Base-by-base conservation (phyloP, 2,113 vertebrate species). In the Sorex fumeus region DNA sequence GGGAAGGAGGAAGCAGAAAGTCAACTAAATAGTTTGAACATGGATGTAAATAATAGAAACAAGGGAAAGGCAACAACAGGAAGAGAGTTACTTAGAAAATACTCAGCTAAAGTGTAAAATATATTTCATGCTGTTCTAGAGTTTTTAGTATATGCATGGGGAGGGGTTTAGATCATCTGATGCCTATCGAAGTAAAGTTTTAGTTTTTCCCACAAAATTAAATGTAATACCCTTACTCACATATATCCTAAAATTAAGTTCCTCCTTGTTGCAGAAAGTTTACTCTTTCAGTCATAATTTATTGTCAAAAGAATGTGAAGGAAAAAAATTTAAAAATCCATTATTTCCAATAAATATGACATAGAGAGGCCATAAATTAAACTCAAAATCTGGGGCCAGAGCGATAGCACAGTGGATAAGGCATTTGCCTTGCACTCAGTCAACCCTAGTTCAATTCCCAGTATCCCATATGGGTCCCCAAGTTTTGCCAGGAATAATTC, bases 231-330 rank as follows among this genome's bases (percentile, higher is more conserved):
- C 50, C 8, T 25, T 15, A 50, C 36, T 94, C 70, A 74, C 62
- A 12, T 78, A n/a, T 62, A 64, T 19, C 19, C 5, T 45, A 86
- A 94, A 84, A 74, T 81, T 23, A 82, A 92, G 23, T 43, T 28
- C 3, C 69, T 90, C 27, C 43, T 60, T 28, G 79, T 43, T 34
- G 32, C 47, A n/a, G n/a, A 67, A 78, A 77, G 4, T 16, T 90
- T 84, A 67, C 69, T 23, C 28, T 76, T 90, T 64, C 15, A 15
- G 10, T 67, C 36, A 53, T 27, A 50, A 74, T 83, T 69, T 82
- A 45, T 69, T 86, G 84, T 50, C 27, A 81, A 69, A 32, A n/a
- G 4, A 25, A n/a, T 30, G 66, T 30, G n/a, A 69, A n/a, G 32
- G 4, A n/a, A 18, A 69, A 69, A 69, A n/a, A 32, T 16, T 2